phyloP scores from a whole-genome alignment of 2,797 vertebrate genomes.

The Gallinago nigripennis region DNA sequence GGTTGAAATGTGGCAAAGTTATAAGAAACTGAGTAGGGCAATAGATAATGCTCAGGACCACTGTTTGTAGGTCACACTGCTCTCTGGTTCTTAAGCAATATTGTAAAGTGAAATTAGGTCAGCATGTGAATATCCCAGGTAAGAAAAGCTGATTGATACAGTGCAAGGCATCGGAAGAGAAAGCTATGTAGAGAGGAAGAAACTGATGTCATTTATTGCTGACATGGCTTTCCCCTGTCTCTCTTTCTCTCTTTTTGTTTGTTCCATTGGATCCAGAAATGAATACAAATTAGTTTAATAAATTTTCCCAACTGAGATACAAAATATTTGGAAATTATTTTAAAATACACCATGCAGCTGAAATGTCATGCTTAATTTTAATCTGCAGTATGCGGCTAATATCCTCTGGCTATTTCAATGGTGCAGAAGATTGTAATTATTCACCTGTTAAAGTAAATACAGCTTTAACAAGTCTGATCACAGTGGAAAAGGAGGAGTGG shows the following conservation, averaged over 20 bases:
- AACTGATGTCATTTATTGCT: background rate
- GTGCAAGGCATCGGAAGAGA: background rate
- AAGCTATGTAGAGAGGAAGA: background rate
- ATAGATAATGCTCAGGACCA: background rate
- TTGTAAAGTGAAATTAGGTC: background rate
- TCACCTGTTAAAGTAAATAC: constrained; percentile 54
- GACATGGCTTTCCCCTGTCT: background rate
- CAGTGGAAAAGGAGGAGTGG: constrained; percentile 1
- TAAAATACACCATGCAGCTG: background rate
- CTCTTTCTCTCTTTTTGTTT: background rate
- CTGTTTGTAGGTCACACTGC: background rate
- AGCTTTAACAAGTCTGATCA: constrained; percentile 24
- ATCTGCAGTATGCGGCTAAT: background rate
- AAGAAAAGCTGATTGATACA: background rate
- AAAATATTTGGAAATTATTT: constrained; percentile 17
- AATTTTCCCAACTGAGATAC: constrained; percentile 15
- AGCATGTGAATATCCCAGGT: background rate
- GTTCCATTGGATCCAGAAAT: background rate
- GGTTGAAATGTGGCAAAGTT: background rate
- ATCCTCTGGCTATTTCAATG: constrained; percentile 11
- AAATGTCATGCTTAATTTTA: constrained; percentile 51
- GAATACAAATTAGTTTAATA: constrained; percentile 40
- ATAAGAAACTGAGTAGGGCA: background rate
- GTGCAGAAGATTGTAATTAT: constrained; percentile 52
- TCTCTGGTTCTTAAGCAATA: background rate